Evolutionary conservation across 2,113 vertebrate genomes (phyloP).

Genomic region (Pelobates fuscus): DNA sequence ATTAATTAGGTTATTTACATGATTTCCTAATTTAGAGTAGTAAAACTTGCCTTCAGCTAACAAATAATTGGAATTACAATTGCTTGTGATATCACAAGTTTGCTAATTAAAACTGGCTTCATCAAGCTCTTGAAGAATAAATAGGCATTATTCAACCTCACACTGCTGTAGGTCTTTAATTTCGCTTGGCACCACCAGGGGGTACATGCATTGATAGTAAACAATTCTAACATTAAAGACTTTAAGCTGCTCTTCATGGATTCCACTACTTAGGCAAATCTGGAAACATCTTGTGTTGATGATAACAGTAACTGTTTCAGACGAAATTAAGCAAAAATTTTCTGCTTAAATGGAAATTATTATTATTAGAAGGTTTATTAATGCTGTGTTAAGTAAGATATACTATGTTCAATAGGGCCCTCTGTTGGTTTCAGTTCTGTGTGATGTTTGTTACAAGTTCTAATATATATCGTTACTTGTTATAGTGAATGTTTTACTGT

Average conservation of each 20-base stretch:
- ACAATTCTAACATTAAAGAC: slow-evolving; percentile 2
- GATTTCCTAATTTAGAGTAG: slow-evolving; percentile 73
- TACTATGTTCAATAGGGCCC: too few species aligned
- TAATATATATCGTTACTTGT: too few species aligned
- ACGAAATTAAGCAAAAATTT: too few species aligned
- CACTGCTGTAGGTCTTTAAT: slow-evolving; percentile 45
- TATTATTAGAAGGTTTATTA: too few species aligned
- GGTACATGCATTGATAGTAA: slow-evolving; percentile 15
- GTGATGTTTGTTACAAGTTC: too few species aligned
- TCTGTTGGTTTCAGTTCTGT: too few species aligned
- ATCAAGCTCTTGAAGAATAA: slow-evolving; percentile 71
- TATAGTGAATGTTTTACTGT: too few species aligned
- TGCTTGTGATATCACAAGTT: slow-evolving; percentile 72
- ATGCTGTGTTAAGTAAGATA: too few species aligned
- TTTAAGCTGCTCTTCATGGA: not conserved
- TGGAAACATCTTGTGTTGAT: not conserved
- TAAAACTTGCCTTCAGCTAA: slow-evolving; percentile 75
- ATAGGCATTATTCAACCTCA: slow-evolving; percentile 54
- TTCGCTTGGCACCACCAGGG: slow-evolving; percentile 32
- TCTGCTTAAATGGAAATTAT: too few species aligned
- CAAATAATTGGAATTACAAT: slow-evolving; percentile 80
- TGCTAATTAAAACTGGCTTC: slow-evolving; percentile 75
- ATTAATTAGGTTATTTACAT: slow-evolving; percentile 83
- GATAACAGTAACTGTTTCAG: too few species aligned
- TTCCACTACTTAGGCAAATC: not conserved